Percentiles rank a stretch among this genome's conserved stretches.
Conservation (phyloP, 2,113 vertebrate genomes). For the Rhabdornis inornatus region DNA sequence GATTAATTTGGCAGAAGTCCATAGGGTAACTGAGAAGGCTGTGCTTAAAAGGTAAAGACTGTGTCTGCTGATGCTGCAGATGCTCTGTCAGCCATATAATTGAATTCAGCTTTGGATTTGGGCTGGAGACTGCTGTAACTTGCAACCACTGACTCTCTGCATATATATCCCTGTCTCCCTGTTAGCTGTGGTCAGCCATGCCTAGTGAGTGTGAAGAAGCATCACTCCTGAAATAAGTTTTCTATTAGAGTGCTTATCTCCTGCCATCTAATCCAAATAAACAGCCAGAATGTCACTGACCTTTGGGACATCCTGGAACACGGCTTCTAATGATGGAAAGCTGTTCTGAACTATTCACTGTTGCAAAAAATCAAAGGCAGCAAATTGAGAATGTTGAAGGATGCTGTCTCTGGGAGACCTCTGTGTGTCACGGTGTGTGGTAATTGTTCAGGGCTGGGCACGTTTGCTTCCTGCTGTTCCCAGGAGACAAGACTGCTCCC, state of each 20-base stretch:
- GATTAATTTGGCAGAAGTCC: constrained; percentile 3
- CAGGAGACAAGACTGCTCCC: not conserved
- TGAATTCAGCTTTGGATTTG: not conserved
- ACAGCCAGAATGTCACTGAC: not conserved
- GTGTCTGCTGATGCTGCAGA: constrained; percentile 18
- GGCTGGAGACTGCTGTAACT: not conserved
- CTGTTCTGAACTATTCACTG: not conserved
- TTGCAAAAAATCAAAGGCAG: constrained; percentile 28
- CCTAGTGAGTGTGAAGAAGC: not conserved
- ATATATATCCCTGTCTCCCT: not conserved
- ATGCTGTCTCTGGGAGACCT: not conserved
- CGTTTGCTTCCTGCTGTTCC: not conserved
- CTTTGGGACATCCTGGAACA: constrained; percentile 4
- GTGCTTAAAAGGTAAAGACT: constrained; percentile 1
- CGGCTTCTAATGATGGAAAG: not conserved
- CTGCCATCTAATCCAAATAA: constrained; percentile 29
- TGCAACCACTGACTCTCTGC: not conserved
- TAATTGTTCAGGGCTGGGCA: not conserved
- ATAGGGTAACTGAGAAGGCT: not conserved
- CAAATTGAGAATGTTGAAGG: not conserved
- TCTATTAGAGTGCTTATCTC: not conserved
- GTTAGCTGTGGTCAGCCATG: not conserved
- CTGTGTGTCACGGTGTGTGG: not conserved
- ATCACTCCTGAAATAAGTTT: not conserved
- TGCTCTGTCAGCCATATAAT: constrained; percentile 15